Evolutionary conservation across 2,113 vertebrate species (phyloP).

Genomic region (Amphiprion ocellaris): DNA sequence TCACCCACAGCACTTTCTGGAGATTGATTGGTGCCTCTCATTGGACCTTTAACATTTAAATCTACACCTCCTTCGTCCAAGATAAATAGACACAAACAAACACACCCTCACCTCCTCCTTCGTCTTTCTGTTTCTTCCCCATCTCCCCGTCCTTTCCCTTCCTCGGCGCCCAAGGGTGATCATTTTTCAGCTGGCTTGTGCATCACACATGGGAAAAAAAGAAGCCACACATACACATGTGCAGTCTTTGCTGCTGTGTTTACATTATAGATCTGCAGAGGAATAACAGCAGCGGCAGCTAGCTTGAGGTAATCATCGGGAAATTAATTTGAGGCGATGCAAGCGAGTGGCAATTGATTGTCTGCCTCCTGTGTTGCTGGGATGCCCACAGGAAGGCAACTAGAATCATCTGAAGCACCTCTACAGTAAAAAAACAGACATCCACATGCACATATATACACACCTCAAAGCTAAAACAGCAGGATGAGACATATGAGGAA

Average conservation of each 20-base stretch:
- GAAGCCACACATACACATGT: not conserved
- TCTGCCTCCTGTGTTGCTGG: slow-evolving; percentile 46
- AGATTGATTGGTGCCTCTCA: slow-evolving; percentile 41
- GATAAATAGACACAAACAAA: slow-evolving; percentile 35
- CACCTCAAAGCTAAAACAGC: slow-evolving; percentile 29
- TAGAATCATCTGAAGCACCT: slow-evolving; percentile 35
- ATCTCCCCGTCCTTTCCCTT: slow-evolving; percentile 20
- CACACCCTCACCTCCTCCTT: slow-evolving; percentile 26
- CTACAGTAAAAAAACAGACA: slow-evolving; percentile 31
- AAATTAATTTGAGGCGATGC: slow-evolving; percentile 66
- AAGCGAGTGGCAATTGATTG: slow-evolving; percentile 62
- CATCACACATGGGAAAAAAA: not conserved
- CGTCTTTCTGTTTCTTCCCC: slow-evolving; percentile 30
- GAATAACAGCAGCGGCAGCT: slow-evolving; percentile 44
- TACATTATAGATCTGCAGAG: slow-evolving; percentile 62
- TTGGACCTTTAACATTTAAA: slow-evolving; percentile 39
- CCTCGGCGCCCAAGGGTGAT: slow-evolving; percentile 44
- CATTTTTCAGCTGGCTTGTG: slow-evolving; percentile 46
- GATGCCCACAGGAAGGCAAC: slow-evolving; percentile 51
- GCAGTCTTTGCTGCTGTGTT: slow-evolving; percentile 41
- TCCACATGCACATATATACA: slow-evolving; percentile 3
- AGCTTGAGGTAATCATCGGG: slow-evolving; percentile 66
- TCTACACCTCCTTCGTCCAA: slow-evolving; percentile 1
- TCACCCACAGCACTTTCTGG: slow-evolving; percentile 7
- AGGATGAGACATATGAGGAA: slow-evolving; percentile 43